Conservation (phyloP, 1,140 invertebrate genomes). For the Micrasema minimum region DNA sequence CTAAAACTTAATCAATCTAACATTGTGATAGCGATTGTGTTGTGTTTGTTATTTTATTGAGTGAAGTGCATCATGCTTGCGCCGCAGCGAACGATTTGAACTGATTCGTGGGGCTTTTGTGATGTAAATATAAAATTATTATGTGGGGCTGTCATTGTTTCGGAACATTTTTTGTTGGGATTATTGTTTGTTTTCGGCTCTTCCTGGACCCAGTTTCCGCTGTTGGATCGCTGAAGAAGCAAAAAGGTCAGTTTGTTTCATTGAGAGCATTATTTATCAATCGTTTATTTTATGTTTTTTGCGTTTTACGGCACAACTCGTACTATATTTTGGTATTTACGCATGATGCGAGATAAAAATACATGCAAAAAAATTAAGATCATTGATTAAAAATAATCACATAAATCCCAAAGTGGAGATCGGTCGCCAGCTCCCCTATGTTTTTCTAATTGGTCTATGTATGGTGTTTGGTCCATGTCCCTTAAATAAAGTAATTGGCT, state of each 20-base stretch:
- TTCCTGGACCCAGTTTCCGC: conserved; percentile 26
- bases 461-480: too few relatives aligned
- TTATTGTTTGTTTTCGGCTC: conserved; percentile 16
- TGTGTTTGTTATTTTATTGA: neutral
- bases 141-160: conserved; percentile 34
- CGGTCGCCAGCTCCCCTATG: too few relatives aligned
- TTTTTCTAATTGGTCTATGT: too few relatives aligned
- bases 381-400: too few relatives aligned
- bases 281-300: conserved; percentile 17
- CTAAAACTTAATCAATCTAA: neutral
- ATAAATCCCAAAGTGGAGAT: too few relatives aligned
- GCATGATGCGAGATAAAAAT: too few relatives aligned
- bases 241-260: conserved; percentile 29
- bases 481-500: too few relatives aligned
- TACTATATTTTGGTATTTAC: too few relatives aligned
- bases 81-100: neutral
- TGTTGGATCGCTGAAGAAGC: neutral
- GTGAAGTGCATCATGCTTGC: conserved; percentile 18
- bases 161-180: conserved; percentile 26
- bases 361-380: too few relatives aligned
- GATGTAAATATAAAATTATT: conserved; percentile 37
- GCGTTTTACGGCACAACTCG: too few relatives aligned
- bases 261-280: too few relatives aligned
- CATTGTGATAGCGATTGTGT: neutral
- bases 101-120: conserved; percentile 18